A percentile compares a stretch with the other conserved stretches of the same genome.
These are phyloP conservation scores for Spizaetus ornatus DNA, from an alignment of 2,113 vertebrate species.

Conservation along the genomic window DNA sequence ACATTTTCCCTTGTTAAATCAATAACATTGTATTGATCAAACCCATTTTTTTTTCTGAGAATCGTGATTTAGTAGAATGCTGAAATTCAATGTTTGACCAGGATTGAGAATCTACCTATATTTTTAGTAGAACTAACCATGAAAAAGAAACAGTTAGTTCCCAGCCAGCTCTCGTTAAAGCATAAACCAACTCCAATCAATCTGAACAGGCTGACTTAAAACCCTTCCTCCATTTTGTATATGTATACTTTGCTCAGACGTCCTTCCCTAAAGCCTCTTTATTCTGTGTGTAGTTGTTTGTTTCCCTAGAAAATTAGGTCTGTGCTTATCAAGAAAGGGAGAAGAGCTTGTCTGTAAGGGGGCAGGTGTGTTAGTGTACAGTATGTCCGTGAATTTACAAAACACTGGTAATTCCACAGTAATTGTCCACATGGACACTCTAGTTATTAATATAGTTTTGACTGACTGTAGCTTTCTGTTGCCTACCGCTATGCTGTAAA, in stretches of 20 bases:
- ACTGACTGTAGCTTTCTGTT: neutral
- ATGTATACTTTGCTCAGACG: neutral
- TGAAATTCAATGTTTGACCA: neutral
- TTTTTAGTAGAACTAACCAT: neutral
- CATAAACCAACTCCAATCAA: neutral
- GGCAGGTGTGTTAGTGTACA: accelerated
- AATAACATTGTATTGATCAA: neutral
- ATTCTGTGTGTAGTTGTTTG: neutral
- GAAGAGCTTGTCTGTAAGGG: neutral
- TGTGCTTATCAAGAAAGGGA: neutral
- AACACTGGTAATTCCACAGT: neutral
- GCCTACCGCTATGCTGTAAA: neutral
- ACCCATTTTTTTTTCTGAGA: neutral
- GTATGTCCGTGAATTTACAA: neutral
- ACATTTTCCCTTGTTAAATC: neutral
- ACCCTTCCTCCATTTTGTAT: neutral
- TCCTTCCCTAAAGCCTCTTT: neutral
- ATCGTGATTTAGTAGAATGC: neutral
- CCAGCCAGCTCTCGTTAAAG: neutral
- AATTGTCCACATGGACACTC: neutral
- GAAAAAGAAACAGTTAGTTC: neutral
- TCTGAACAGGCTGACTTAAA: neutral
- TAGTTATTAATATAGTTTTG: neutral
- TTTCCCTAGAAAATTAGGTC: neutral
- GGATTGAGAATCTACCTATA: neutral